Conservation (phyloP, 2,113 vertebrate genomes). For the Oncorhynchus nerka region DNA sequence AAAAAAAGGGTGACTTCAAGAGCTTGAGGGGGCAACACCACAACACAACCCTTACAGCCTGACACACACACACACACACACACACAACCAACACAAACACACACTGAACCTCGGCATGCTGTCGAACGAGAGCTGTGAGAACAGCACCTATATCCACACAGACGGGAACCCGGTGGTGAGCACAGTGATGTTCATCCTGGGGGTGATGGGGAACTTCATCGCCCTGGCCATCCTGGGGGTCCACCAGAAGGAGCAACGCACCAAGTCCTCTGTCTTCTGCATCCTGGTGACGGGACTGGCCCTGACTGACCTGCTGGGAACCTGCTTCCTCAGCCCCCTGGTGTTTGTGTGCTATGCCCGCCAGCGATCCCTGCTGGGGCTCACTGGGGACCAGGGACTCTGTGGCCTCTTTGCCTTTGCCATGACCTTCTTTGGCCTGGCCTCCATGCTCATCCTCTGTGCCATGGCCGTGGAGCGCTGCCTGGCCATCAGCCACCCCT, state of each 20-base stretch:
- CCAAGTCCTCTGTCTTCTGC: constrained; percentile 81
- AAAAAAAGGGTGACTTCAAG: no score
- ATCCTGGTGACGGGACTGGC: constrained; percentile 87
- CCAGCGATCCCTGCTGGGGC: constrained; percentile 68
- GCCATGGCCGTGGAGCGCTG: constrained; percentile 89
- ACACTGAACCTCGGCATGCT: constrained; percentile 36
- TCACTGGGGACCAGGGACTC: constrained; percentile 62
- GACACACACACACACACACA: neutral
- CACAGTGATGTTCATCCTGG: constrained; percentile 83
- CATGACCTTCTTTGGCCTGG: constrained; percentile 86
- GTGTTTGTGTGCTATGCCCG: constrained; percentile 84
- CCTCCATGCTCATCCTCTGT: constrained; percentile 83
- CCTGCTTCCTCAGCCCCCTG: constrained; percentile 82
- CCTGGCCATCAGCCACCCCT: constrained; percentile 89
- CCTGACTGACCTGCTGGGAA: constrained; percentile 85
- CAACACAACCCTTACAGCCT: neutral
- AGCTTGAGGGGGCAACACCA: no score
- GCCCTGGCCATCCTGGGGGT: constrained; percentile 83
- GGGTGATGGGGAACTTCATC: constrained; percentile 81
- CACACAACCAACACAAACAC: neutral
- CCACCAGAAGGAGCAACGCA: constrained; percentile 72
- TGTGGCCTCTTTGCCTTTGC: constrained; percentile 82
- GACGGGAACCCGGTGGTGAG: constrained; percentile 71
- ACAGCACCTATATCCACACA: constrained; percentile 58
- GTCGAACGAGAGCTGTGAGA: constrained; percentile 61